phyloP scores from a whole-genome alignment of 2,113 vertebrate genomes.

The Lepidothrix coronata region DNA sequence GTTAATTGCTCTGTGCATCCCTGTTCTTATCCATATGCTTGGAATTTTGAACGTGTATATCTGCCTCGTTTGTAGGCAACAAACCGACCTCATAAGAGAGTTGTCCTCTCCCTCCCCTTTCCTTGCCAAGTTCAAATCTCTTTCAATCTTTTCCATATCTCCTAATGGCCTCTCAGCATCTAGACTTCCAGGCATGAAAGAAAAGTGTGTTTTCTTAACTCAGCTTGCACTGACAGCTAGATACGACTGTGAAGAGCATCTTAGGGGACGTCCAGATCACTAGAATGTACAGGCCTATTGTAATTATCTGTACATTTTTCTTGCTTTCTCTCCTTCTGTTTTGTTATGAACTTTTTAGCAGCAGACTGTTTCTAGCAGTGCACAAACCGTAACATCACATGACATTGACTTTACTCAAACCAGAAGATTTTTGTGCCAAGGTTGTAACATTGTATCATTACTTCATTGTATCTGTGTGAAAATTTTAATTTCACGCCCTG shows the following conservation, averaged over 20 bases:
- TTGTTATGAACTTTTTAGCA: slow-evolving; percentile 43
- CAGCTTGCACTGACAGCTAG: not conserved
- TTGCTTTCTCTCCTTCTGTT: slow-evolving; percentile 11
- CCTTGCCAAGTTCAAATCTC: not conserved
- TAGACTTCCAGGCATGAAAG: not conserved
- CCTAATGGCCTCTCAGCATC: not conserved
- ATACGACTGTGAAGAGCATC: not conserved
- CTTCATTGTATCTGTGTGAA: slow-evolving; percentile 67
- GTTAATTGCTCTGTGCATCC: slow-evolving; percentile 59
- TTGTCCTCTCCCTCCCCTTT: not conserved
- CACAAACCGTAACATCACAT: slow-evolving; percentile 53
- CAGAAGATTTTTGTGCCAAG: slow-evolving; percentile 63
- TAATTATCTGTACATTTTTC: slow-evolving; percentile 2
- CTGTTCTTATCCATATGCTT: slow-evolving; percentile 45
- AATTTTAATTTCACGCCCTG: slow-evolving; percentile 74
- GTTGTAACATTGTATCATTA: slow-evolving; percentile 59
- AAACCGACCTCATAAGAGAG: not conserved
- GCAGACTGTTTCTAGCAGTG: slow-evolving; percentile 32
- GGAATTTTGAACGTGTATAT: slow-evolving; percentile 31
- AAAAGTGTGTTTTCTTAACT: not conserved
- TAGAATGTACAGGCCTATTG: not conserved
- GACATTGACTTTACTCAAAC: slow-evolving; percentile 65
- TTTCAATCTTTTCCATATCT: not conserved
- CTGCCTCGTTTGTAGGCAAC: not conserved
- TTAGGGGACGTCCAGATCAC: not conserved